Conservation (phyloP, 2,113 vertebrate genomes). For the Cygnus buccinator region DNA sequence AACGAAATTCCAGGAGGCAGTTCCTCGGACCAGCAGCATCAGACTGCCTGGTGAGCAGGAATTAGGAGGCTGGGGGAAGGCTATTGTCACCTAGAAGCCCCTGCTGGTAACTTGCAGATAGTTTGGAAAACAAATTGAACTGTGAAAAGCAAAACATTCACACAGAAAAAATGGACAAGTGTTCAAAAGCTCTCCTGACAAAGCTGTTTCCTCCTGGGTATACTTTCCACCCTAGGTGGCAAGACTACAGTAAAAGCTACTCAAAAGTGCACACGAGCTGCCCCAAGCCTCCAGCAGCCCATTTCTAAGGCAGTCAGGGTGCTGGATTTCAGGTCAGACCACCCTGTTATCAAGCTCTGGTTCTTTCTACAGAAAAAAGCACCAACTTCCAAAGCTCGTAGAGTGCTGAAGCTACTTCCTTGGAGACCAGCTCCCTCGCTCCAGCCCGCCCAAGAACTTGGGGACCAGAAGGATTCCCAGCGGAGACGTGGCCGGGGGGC, state of each 20-base stretch:
- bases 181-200: background rate
- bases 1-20: background rate
- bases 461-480: background rate
- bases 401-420: background rate
- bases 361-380: background rate
- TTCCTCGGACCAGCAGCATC: background rate
- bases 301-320: background rate
- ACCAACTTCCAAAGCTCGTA: background rate
- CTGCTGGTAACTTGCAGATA: background rate
- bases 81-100: background rate
- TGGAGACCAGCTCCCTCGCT: background rate
- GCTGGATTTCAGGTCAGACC: background rate
- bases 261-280: rapidly evolving
- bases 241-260: background rate
- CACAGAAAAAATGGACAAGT: background rate
- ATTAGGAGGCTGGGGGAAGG: background rate
- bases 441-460: background rate
- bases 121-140: background rate
- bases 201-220: background rate
- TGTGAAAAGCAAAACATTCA: background rate
- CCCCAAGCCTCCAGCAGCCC: background rate
- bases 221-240: background rate
- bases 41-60: background rate
- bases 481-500: background rate
- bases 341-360: background rate